Conservation (phyloP, 2,888 invertebrate genomes). For the Amiota mariae region DNA sequence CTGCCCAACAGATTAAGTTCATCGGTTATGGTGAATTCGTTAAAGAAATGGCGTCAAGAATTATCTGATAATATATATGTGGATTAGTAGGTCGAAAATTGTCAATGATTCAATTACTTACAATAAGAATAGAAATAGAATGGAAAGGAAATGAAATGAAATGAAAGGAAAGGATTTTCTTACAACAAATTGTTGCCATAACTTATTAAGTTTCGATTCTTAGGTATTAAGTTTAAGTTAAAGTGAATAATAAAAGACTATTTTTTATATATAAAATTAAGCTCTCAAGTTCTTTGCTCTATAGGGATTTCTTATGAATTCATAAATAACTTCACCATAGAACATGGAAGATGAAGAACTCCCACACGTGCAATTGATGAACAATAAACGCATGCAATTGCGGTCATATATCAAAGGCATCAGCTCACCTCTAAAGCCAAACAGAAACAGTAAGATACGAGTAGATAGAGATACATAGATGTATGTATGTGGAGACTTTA, state of each 20-base stretch:
- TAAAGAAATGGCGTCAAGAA: slow-evolving; percentile 54
- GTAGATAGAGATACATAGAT: too few species aligned
- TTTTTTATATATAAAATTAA: background rate
- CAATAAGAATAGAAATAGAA: too few species aligned
- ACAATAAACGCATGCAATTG: slow-evolving; percentile 14
- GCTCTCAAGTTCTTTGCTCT: background rate
- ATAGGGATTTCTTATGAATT: background rate
- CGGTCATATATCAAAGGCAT: slow-evolving; percentile 14
- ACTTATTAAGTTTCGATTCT: too few species aligned
- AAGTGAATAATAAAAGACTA: too few species aligned
- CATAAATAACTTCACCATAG: slow-evolving; percentile 22
- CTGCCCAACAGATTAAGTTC: slow-evolving; percentile 44
- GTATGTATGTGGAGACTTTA: too few species aligned
- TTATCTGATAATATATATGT: slow-evolving; percentile 39
- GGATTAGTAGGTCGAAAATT: background rate
- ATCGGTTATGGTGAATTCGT: slow-evolving; percentile 53
- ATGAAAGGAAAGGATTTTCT: too few species aligned
- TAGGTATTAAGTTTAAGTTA: too few species aligned
- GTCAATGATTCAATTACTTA: too few species aligned
- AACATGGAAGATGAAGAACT: background rate
- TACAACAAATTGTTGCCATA: too few species aligned
- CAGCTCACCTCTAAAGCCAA: background rate
- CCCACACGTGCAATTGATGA: slow-evolving; percentile 19
- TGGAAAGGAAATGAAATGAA: background rate
- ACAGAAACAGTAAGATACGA: too few species aligned